Percentiles rank a stretch among this genome's conserved stretches.
phyloP scores from a whole-genome alignment of 2,797 vertebrate species.

The Cephalopachus bancanus region DNA sequence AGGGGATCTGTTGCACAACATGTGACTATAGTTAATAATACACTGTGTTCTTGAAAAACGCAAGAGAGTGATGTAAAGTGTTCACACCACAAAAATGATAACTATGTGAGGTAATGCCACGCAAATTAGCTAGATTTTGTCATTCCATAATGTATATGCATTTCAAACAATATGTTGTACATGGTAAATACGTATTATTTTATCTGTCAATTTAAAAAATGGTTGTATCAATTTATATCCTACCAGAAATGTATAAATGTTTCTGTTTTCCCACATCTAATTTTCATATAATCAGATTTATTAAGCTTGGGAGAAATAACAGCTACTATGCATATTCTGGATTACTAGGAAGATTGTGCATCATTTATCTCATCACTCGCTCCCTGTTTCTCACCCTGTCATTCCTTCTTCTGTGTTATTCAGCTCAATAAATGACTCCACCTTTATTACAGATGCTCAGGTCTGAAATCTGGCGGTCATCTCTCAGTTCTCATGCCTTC shows the following conservation, averaged over 20 bases:
- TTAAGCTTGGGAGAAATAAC: neutral
- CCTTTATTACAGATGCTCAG: neutral
- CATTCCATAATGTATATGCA: neutral
- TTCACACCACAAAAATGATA: neutral
- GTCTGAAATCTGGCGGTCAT: neutral
- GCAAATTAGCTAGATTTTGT: neutral
- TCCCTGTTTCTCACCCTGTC: too few species aligned
- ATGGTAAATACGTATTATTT: neutral
- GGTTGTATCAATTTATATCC: neutral
- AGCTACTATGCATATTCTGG: neutral
- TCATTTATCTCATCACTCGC: neutral
- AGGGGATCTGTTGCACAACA: neutral
- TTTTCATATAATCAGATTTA: neutral
- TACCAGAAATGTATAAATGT: neutral
- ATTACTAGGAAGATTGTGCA: neutral
- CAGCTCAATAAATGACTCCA: neutral
- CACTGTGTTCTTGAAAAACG: neutral
- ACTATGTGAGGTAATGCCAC: neutral
- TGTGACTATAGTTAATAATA: neutral
- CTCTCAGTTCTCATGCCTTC: neutral
- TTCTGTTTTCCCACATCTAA: neutral
- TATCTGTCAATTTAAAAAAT: neutral
- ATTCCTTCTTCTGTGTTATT: neutral
- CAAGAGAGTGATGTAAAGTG: neutral
- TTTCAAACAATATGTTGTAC: neutral